Evolutionary conservation across 2,797 vertebrate species (phyloP), one percentile per base, ranked within the genome.

Genomic region (Melopsittacus undulatus): DNA sequence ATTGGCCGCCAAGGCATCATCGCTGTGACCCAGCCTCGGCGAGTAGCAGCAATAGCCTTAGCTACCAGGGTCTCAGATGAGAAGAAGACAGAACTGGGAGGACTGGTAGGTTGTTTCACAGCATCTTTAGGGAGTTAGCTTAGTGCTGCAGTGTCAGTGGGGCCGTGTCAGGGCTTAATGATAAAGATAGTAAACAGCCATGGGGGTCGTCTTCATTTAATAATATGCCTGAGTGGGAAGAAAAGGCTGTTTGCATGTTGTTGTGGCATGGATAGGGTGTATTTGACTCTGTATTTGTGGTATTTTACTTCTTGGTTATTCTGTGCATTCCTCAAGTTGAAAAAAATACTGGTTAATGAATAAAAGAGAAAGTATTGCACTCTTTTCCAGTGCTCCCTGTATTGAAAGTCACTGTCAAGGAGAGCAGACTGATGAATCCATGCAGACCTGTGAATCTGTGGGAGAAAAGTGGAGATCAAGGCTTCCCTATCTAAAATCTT

Each of bases 41-140:
- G 99, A 20, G 99, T 99, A 3, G 99, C 99, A 63, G 99, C 99
- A 2, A 98, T 99, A 93, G 99, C 99, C 12, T 98, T 99, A 82
- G 99, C 99, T 15, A 98, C 98, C 43, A 98, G 99, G 86, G 99
- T 99, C 32, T 99, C 99, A 0, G 98, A 99, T 57, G 99, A 99
- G 97, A 99, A 98, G 97, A 99, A 97, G 97, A 98, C 98, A 1
- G 98, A 98, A 87, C 98, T 99, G 5, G 99, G 99, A 43, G 99
- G 98, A 87, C 98, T 99, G 98, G 99, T 99, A 97, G 27, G 97
- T 90, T 30, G 24, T 22, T 59, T 69, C 68, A 1, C 32, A 19
- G 9, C 22, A 1, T 32, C 17, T 64, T 40, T 4, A 11, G 17
- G 27, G 40, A 34, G 32, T 12, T 62, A 51, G 8, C 54, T 78